A percentile compares a stretch with the other conserved stretches of the same genome.
These are phyloP conservation scores for Sebastes flavidus DNA, from an alignment of 2,797 vertebrate species.

Conservation along the genomic window DNA sequence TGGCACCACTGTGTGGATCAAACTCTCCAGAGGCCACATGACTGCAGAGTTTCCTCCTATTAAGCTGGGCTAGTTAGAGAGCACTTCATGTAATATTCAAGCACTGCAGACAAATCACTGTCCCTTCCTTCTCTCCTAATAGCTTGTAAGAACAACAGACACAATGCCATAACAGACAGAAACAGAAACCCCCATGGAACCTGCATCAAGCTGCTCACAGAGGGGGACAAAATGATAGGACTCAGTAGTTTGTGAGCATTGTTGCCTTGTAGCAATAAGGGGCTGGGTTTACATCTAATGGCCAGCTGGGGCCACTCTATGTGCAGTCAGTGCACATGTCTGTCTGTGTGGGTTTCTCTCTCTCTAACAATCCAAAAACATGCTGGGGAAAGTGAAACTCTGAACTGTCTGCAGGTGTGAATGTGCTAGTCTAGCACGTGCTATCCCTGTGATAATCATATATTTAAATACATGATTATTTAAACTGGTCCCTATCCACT, in stretches of 20 bases:
- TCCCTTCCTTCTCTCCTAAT: slow-evolving; percentile 7
- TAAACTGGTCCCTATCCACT: background rate
- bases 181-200: background rate
- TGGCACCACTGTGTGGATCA: background rate
- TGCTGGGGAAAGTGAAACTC: too few species aligned
- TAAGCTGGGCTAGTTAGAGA: slow-evolving; percentile 25
- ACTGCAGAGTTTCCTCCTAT: slow-evolving; percentile 11
- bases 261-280: background rate
- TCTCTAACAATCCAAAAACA: background rate
- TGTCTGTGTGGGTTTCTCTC: background rate
- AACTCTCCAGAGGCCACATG: background rate
- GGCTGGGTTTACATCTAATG: background rate
- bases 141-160: slow-evolving; percentile 5
- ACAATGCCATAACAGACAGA: background rate
- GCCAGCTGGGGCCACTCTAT: background rate
- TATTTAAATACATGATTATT: background rate
- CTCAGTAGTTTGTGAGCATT: background rate
- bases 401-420: background rate
- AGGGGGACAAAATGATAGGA: background rate
- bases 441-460: background rate
- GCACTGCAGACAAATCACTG: slow-evolving; percentile 4
- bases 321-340: background rate
- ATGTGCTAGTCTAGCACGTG: background rate
- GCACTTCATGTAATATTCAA: slow-evolving; percentile 38
- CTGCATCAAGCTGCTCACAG: background rate